phyloP scores from a whole-genome alignment of 1,140 invertebrate species.

The Caerostris extrusa region DNA sequence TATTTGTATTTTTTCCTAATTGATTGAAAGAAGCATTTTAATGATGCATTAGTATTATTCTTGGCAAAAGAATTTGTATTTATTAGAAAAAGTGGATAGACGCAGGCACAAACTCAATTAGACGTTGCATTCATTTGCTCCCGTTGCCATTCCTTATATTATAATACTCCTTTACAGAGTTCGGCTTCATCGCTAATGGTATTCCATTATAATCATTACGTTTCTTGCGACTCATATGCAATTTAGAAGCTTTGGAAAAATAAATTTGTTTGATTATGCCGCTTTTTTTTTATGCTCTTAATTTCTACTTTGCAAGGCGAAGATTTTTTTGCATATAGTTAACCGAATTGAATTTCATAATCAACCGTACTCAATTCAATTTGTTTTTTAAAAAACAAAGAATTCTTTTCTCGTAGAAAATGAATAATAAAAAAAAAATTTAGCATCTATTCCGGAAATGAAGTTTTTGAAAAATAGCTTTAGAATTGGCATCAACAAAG shows the following conservation, averaged over 20 bases:
- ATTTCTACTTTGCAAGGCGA: neutral
- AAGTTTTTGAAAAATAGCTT: slow-evolving; percentile 2
- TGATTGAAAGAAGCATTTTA: slow-evolving; percentile 64
- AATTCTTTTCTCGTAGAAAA: neutral
- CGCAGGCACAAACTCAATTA: slow-evolving; percentile 35
- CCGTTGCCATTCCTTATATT: slow-evolving; percentile 21
- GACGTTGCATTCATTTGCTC: slow-evolving; percentile 21
- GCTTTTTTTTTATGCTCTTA: neutral
- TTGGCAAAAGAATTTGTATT: slow-evolving; percentile 32
- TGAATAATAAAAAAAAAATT: neutral
- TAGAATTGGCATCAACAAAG: neutral
- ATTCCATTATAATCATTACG: slow-evolving; percentile 57
- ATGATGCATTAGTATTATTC: slow-evolving; percentile 60
- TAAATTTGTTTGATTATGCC: neutral
- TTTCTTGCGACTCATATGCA: neutral
- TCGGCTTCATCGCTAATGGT: slow-evolving; percentile 30
- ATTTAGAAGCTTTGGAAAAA: neutral
- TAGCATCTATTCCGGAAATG: neutral
- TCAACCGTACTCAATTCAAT: slow-evolving; percentile 7
- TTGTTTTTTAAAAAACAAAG: slow-evolving; percentile 6
- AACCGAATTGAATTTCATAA: slow-evolving; percentile 34
- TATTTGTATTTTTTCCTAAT: slow-evolving; percentile 58
- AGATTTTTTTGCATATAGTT: neutral
- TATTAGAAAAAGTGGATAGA: slow-evolving; percentile 46
- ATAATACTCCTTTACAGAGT: slow-evolving; percentile 10